Evolutionary conservation across 2,888 invertebrate genomes (phyloP), one percentile per base, ranked within the genome.

Genomic region (Drosophila borborema): DNA sequence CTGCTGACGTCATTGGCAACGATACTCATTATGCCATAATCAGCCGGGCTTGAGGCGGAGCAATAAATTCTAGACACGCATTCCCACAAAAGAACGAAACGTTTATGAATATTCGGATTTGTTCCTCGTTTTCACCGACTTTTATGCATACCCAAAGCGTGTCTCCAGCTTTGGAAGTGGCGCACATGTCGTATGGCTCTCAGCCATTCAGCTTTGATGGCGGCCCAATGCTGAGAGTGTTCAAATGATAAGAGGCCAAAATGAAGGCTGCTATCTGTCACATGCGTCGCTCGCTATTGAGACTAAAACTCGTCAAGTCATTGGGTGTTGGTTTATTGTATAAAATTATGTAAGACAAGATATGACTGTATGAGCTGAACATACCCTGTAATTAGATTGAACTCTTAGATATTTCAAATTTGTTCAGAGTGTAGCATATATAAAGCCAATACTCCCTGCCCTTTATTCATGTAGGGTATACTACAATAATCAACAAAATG

Each of bases 11-110:
- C 85, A 85, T 77, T 60, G 41, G 14, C 63, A 61, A 56, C 18
- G 59, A 60, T 74, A 64, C 74, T 81, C 65, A 64, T 72, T 73
- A 68, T 73, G 78, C 81, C 75, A 69, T 80, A 73, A 78, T 67
- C 68, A 46, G 41, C 41, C 38, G 23, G 60, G 53, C 72, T 41
- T 55, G 12, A 38, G 28, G 63, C 71, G 72, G 54, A 49, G 41
- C 68, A 60, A 80, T 86, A 65, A 81, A 85, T 85, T 85, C 85
- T 74, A 77, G 74, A 82, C 85, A 85, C 85, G 87, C 85, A 77
- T 70, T 59, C 43, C 46, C 56, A 68, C 72, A 66, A 76, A 86
- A 88, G 83, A 75, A 56, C 59, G 74, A 56, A 73, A 86, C 81
- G 84, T 80, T 86, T 70, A 64, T 74, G 64, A 59, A 64, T 74